These are phyloP conservation scores for Rhogogaster chlorosoma DNA, from an alignment of 2,888 invertebrate species.

Conservation along the genomic window DNA sequence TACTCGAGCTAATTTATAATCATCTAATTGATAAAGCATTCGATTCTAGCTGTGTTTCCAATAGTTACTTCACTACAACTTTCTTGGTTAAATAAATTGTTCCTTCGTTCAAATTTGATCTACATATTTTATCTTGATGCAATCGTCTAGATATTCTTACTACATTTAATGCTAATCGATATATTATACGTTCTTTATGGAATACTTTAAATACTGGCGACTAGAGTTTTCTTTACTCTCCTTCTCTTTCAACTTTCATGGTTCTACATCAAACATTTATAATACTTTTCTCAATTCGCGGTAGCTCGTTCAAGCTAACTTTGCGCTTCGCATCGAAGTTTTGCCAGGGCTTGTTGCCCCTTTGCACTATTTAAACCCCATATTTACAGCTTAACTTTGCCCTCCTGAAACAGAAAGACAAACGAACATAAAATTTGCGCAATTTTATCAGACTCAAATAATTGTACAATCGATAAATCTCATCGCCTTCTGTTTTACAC, in stretches of 20 bases:
- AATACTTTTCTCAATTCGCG: constrained; percentile 29
- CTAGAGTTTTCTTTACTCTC: background rate
- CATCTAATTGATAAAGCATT: background rate
- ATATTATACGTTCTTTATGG: constrained; percentile 40
- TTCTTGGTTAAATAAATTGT: background rate
- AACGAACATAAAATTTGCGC: background rate
- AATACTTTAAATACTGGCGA: constrained; percentile 45
- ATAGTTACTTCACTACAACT: background rate
- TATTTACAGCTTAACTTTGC: constrained; percentile 24
- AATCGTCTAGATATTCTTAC: constrained; percentile 8
- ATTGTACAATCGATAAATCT: background rate
- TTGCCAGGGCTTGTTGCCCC: constrained; percentile 45
- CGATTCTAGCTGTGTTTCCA: background rate
- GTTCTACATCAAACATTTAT: constrained; percentile 21
- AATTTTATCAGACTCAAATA: background rate
- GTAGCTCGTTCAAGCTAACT: constrained; percentile 48
- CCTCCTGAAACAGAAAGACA: constrained; percentile 38
- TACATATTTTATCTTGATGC: background rate
- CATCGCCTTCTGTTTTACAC: background rate
- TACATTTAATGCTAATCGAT: constrained; percentile 16
- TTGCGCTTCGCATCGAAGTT: constrained; percentile 21
- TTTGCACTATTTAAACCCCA: constrained; percentile 34
- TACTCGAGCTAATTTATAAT: background rate
- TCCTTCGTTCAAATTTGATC: background rate
- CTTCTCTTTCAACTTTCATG: constrained; percentile 2